phyloP scores from a whole-genome alignment of 2,797 vertebrate genomes.

The Loriculus beryllinus region DNA sequence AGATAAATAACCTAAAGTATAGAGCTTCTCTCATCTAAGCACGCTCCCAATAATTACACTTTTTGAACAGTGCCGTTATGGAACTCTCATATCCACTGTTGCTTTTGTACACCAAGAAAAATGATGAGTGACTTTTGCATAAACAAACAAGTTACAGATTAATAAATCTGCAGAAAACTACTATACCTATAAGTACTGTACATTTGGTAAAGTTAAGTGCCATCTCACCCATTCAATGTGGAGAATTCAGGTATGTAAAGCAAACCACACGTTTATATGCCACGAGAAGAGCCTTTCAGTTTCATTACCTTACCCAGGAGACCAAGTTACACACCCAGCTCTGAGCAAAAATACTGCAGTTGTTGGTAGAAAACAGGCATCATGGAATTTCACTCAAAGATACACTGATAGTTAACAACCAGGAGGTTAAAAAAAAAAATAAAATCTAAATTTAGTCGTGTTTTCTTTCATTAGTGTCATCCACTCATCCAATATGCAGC shows the following conservation, averaged over 20 bases:
- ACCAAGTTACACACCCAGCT: background rate
- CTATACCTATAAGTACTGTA: background rate
- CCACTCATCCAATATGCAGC: background rate
- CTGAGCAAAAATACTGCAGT: background rate
- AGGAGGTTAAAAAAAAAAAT: background rate
- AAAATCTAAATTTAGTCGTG: background rate
- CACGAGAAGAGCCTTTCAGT: background rate
- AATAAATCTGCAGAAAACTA: background rate
- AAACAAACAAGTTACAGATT: background rate
- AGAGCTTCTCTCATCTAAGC: background rate
- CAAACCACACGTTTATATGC: background rate
- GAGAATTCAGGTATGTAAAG: background rate
- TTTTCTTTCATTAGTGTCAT: background rate
- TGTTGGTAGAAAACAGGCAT: background rate
- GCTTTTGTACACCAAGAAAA: background rate
- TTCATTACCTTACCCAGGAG: background rate
- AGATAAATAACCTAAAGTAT: background rate
- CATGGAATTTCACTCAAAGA: background rate
- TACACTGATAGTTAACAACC: background rate
- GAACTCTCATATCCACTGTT: background rate
- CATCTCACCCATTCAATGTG: background rate
- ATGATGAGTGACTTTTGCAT: background rate
- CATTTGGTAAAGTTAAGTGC: background rate
- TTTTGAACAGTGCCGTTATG: background rate
- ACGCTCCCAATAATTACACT: background rate